Conservation (phyloP, 2,888 invertebrate species). For the Oxytorus armatus region DNA sequence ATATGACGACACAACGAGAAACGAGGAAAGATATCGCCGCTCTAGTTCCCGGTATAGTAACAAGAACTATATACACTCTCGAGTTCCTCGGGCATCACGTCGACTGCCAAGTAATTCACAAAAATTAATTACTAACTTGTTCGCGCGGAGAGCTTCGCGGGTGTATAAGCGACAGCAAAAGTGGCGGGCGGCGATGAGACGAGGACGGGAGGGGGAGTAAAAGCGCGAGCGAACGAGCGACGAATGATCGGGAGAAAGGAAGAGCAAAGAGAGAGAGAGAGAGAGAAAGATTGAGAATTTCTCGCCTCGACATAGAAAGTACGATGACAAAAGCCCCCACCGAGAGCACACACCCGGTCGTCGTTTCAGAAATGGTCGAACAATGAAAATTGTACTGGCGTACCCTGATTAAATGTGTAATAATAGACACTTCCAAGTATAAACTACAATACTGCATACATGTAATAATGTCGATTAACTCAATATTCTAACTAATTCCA, state of each 20-base stretch:
- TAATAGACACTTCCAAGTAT: slow-evolving; percentile 56
- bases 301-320: slow-evolving; percentile 72
- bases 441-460: slow-evolving; percentile 25
- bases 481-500: slow-evolving; percentile 50
- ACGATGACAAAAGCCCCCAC: slow-evolving; percentile 74
- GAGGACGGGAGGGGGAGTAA: background rate
- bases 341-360: slow-evolving; percentile 66
- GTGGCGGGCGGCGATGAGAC: background rate
- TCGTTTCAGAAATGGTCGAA: slow-evolving; percentile 77
- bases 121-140: slow-evolving; percentile 83
- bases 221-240: slow-evolving; percentile 39
- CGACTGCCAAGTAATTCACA: slow-evolving; percentile 82
- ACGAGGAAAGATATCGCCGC: slow-evolving; percentile 77
- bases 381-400: slow-evolving; percentile 71
- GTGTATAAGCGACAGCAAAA: slow-evolving; percentile 61
- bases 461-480: slow-evolving; percentile 49
- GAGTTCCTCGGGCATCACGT: slow-evolving; percentile 77
- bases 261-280: slow-evolving; percentile 36
- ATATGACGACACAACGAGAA: slow-evolving; percentile 70
- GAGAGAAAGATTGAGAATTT: slow-evolving; percentile 71
- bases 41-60: slow-evolving; percentile 74
- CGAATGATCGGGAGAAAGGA: slow-evolving; percentile 48
- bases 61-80: slow-evolving; percentile 39
- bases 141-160: slow-evolving; percentile 68
- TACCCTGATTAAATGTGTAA: slow-evolving; percentile 65